Evolutionary conservation across 2,113 vertebrate species (phyloP), one percentile per base, ranked within the genome.

Genomic region (Sorex araneus): DNA sequence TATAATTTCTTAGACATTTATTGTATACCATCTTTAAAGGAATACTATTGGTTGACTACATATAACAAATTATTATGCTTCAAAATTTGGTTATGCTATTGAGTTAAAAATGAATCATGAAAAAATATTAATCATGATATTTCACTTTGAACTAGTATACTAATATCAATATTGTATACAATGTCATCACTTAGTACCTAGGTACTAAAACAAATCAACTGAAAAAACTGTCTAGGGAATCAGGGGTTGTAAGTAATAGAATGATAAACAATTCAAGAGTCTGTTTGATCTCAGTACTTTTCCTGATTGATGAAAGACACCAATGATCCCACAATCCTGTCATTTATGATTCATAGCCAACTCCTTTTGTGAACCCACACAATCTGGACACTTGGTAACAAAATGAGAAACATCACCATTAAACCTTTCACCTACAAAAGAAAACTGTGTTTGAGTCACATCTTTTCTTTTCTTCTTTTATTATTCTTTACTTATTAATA

Each of bases 341-440:
- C 40, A 40, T 40, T 40, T 40, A 40, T 40, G 40, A 40, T 40
- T 40, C 40, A 40, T 40, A 3, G 12, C 21, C 2, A 11, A 50
- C 27, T 13, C 23, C 21, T 57, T 40, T 89, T 87, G 28, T 12
- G 57, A 84, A 64, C 4, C 25, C 67, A 66, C 1, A 34, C 3
- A 27, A 34, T 30, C 8, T 73, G 15, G 6, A 57, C 32, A 47
- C 2, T 66, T 79, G 82, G 54, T 57, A 60, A 76, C 18, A 87
- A 87, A 91, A 86, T 64, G 57, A 67, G n/a, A 85, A 70, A 12
- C 21, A 86, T 81, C 21, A 86, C 77, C 34, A 92, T 27, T 63
- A 84, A 87, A 83, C 2, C 8, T 64, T 4, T 87, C 1, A 73
- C 27, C 45, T 74, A 74, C 0, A 76, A 77, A 40, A 36, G 12